Evolutionary conservation across 2,888 invertebrate genomes (phyloP).

Genomic region (Oxycera nigricornis): DNA sequence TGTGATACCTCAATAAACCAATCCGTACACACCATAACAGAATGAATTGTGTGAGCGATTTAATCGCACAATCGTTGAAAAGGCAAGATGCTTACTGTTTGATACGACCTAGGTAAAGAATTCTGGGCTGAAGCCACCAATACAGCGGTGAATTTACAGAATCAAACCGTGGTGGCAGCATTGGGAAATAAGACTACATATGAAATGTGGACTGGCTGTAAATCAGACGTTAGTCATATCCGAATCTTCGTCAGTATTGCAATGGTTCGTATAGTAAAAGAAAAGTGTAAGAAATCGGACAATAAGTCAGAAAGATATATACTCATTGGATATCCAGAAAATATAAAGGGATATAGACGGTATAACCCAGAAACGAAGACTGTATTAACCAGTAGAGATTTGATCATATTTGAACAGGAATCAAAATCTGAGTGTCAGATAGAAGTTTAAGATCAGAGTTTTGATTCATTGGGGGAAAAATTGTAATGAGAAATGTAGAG

Average conservation of each 20-base stretch:
- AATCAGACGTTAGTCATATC: neutral
- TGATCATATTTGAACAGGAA: neutral
- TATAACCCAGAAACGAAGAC: neutral
- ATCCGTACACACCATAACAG: neutral
- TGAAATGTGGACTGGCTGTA: neutral
- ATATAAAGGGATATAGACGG: neutral
- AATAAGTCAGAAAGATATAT: neutral
- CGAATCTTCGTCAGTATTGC: neutral
- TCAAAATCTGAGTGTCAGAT: neutral
- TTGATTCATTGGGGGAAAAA: neutral
- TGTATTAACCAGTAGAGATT: neutral
- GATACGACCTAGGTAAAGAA: neutral
- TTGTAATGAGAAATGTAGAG: too few species aligned
- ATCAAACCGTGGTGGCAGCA: neutral
- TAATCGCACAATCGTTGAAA: slow-evolving; percentile 6
- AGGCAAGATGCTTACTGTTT: neutral
- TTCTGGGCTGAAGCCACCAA: neutral
- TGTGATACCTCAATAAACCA: neutral
- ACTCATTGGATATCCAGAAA: neutral
- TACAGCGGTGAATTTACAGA: neutral
- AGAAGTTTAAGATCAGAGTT: neutral
- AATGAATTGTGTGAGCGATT: neutral
- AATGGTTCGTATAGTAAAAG: neutral
- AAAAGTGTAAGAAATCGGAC: neutral
- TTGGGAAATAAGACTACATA: neutral